A percentile compares a stretch with the other conserved stretches of the same genome.
Evolutionary conservation across 2,888 invertebrate species (phyloP).

Genomic region (Teleiodes luculella): DNA sequence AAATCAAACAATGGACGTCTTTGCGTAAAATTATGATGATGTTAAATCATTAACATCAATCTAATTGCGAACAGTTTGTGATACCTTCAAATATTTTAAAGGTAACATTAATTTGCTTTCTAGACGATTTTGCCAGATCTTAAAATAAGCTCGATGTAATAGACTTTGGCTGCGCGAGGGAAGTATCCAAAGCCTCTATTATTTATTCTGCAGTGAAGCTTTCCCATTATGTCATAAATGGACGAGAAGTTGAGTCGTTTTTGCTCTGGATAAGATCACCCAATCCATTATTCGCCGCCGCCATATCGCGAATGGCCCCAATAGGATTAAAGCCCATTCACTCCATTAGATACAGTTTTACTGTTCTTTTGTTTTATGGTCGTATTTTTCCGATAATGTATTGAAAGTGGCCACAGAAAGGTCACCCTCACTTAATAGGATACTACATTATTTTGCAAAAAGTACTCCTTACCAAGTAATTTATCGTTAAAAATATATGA

Average conservation of each 20-base stretch:
- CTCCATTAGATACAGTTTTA: conserved; percentile 64
- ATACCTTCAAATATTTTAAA: neutral
- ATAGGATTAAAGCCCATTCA: conserved; percentile 53
- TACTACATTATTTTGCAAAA: too few relatives aligned
- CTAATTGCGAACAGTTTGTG: neutral
- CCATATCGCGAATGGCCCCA: conserved; percentile 56
- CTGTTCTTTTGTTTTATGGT: conserved; percentile 68
- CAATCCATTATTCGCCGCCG: conserved; percentile 60
- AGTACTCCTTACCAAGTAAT: too few relatives aligned
- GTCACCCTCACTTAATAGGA: too few relatives aligned
- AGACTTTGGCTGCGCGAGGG: too few relatives aligned
- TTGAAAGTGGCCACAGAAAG: conserved; percentile 52
- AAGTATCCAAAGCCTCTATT: too few relatives aligned
- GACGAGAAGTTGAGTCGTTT: conserved; percentile 45
- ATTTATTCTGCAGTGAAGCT: too few relatives aligned
- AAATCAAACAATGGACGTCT: too few relatives aligned
- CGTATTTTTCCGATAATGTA: conserved; percentile 63
- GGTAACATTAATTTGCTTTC: neutral
- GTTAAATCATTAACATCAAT: too few relatives aligned
- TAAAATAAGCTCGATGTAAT: too few relatives aligned
- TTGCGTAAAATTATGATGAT: too few relatives aligned
- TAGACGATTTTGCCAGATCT: neutral
- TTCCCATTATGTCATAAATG: neutral
- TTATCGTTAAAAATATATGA: too few relatives aligned
- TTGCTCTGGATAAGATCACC: conserved; percentile 46